These are phyloP conservation scores for Phyllotis vaccarum DNA, from an alignment of 2,797 vertebrate species.

Conservation along the genomic window DNA sequence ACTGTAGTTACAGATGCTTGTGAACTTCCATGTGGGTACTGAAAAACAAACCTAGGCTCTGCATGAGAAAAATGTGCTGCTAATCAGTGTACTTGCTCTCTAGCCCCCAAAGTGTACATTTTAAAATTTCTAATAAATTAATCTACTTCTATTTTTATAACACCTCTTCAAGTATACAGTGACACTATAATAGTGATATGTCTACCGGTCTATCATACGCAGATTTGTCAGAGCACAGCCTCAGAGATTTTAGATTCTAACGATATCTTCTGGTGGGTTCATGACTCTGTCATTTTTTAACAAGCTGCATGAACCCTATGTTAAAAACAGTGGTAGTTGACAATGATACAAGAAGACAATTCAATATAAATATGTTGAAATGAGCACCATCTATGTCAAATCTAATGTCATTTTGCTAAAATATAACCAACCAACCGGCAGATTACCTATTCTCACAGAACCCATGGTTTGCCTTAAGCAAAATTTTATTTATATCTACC, in stretches of 20 bases:
- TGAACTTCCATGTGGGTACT: neutral
- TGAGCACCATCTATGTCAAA: neutral
- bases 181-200: neutral
- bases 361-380: conserved; percentile 50
- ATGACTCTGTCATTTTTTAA: conserved; percentile 37
- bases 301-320: neutral
- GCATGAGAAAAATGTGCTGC: neutral
- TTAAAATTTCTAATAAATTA: conserved; percentile 25
- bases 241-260: neutral
- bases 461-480: conserved; percentile 56
- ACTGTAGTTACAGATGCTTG: neutral
- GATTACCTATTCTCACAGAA: conserved; percentile 46
- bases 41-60: neutral
- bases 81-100: neutral
- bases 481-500: conserved; percentile 68
- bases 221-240: neutral
- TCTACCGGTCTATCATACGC: neutral
- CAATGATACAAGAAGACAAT: neutral
- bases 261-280: neutral
- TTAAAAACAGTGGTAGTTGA: conserved; percentile 16
- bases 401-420: conserved; percentile 33
- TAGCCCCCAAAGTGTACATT: neutral
- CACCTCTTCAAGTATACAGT: neutral
- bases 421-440: conserved; percentile 45
- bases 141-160: conserved; percentile 14